Base-by-base conservation (phyloP, 2,113 vertebrate genomes). In the Malurus elegans region DNA sequence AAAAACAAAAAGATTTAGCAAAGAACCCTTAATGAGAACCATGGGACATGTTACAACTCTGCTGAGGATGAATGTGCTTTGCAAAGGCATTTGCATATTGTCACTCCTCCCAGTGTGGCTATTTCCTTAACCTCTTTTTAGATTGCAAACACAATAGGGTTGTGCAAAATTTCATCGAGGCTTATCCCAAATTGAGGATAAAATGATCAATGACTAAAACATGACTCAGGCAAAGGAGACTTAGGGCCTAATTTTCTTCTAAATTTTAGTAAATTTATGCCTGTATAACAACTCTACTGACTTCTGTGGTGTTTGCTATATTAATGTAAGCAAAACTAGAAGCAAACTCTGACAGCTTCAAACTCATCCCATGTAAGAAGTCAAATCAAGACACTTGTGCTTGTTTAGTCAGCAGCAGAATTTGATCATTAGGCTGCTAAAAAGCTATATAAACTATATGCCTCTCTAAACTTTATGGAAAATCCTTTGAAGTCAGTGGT, bases 71-170 rank as follows among this genome's bases (percentile, higher is more conserved):
- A 94, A 94, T 96, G 93, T 96, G 93, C 93, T 97, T 96, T 95
- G 86, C 86, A 96, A 90, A 97, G 72, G 54, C 90, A 94, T 97
- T 96, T 96, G 82, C 96, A 97, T 96, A 95, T 86, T 97, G 96
- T 97, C 96, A 97, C 95, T 96, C 94, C 93, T 96, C 94, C 96
- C 95, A 94, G 48, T 79, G 93, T 90, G 96, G 79, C 92, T 93
- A 95, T 95, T 97, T 96, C 45, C 86, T 96, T 96, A 97, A 96
- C 94, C 95, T 95, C 95, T 81, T 96, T 97, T 96, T 92, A 95
- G 90, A 96, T 90, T 96, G 82, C 93, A 94, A 88, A 92, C 53
- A 88, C 1, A 0, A 88, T 38, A 86, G 82, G 88, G 57, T 75
- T 96, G 88, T 53, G 66, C 79, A 93, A 93, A 90, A 86, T 72